Percentiles rank a stretch among this genome's conserved stretches.
Evolutionary conservation across 2,888 invertebrate species (phyloP).

Genomic region (Acanthosepion esculentum): DNA sequence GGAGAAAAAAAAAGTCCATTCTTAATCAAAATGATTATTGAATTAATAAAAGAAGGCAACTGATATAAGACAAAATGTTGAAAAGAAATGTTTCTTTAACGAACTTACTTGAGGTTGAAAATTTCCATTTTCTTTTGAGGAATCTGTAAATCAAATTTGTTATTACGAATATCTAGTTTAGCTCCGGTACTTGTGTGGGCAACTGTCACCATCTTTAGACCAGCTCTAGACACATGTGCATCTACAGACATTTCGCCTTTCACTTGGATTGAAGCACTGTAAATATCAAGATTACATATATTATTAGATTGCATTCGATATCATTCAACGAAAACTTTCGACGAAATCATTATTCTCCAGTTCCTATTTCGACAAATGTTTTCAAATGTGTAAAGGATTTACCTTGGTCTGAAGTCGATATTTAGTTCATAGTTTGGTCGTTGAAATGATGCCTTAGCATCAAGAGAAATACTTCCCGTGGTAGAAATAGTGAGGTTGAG

Average conservation of each 20-base stretch:
- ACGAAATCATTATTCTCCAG: background rate
- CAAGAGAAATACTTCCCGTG: conserved; percentile 88
- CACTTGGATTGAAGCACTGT: conserved; percentile 88
- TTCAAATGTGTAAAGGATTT: conserved; percentile 49
- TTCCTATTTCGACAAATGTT: background rate
- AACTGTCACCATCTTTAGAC: conserved; percentile 87
- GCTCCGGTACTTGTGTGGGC: conserved; percentile 89
- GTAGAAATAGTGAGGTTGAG: conserved; percentile 89
- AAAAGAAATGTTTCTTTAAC: background rate
- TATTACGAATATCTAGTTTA: conserved; percentile 82
- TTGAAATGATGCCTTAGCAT: conserved; percentile 84
- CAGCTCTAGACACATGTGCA: conserved; percentile 86
- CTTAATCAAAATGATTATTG: background rate
- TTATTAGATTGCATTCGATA: no score
- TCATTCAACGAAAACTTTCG: background rate
- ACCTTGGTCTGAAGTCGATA: conserved; percentile 88
- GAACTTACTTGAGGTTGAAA: conserved; percentile 80
- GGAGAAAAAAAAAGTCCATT: background rate
- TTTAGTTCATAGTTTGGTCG: conserved; percentile 82
- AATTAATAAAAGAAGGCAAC: background rate
- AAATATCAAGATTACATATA: conserved; percentile 47
- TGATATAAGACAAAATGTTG: background rate
- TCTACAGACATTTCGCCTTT: conserved; percentile 90
- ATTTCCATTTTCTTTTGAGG: conserved; percentile 90
- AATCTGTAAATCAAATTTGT: conserved; percentile 83